Base-by-base conservation (phyloP, 2,888 invertebrate species). In the Seladonia tumulorum region DNA sequence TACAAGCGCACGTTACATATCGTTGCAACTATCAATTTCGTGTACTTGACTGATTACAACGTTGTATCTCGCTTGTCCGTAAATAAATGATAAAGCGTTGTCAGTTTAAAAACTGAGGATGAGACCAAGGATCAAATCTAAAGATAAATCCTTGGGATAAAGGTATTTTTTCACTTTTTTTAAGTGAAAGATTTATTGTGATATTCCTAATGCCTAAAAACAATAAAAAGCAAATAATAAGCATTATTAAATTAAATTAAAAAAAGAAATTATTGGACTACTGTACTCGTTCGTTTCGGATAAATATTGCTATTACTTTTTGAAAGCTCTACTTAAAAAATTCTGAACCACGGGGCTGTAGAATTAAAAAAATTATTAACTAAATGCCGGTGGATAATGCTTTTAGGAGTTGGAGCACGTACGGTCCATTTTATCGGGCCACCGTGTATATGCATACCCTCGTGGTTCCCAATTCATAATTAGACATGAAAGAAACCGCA, bases 401-500 rank as follows among this genome's bases (percentile, higher is more conserved):
- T 2, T 66, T 66, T 18, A 66, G 29, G 18, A 39, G 66, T 35
- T 39, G 18, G 35, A 35, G 10, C 1, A 3, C 18, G 16, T 66
- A 16, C 22, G 39, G 39, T 42, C n/a, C n/a, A n/a, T 39, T 70
- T n/a, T 42, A 22, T n/a, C 42, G 5, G 5, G 5, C n/a, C 73
- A 22, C 73, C 35, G 49, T 35, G 35, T 73, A 53, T 35, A 47
- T 47, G 63, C 12, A 57, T 8, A 45, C 29, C 47, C 70, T 22
- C 39, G 4, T 25, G 8, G 14, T 60, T 60, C 22, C 73, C 25
- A 77, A 82, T 82, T 82, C 60, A 45, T 63, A 82, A 84, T 82
- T 70, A 70, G 42, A 74, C 70, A 84, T 70, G 70, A 84, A 74
- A 74, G 83, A 82, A 84, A 74, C 83, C 83, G 77, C 83, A 16